Base-by-base conservation (phyloP, 2,888 invertebrate species). In the Argyresthia albistria region DNA sequence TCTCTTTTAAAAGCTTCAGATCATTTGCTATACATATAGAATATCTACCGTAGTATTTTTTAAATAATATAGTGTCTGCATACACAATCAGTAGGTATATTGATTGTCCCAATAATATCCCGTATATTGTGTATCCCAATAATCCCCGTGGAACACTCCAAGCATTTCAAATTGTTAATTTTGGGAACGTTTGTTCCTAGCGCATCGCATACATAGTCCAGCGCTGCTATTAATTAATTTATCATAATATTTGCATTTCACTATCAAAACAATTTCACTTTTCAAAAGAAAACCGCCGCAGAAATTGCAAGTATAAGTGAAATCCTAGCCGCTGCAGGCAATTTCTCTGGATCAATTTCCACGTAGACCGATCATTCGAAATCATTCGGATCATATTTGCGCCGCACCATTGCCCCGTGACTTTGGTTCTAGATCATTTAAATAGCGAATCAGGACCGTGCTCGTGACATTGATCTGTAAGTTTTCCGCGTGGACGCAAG, bases 381-480 rank as follows among this genome's bases (percentile, higher is more conserved):
- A 68, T 63, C 25, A 25, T 25, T 62, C 62, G 64, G 64, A 74
- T 70, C 72, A 65, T 69, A 70, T 72, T 73, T 70, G 66, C 58
- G 56, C 47, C 52, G 69, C 65, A 67, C 69, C 68, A 65, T 63
- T 61, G 60, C 57, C 35, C 46, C 51, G 54, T 35, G 35, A 16
- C 47, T 15, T 11, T 15, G 14, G 42, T 77, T 72, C 75, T 78
- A 76, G 82, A 75, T 76, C 82, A 84, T 76, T 83, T 87, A 87
- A 79, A 86, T 83, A 84, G 76, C 76, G 76, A 74, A 76, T 73
- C 80, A 73, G 73, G 69, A 67, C 66, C 70, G 62, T 58, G 67
- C 51, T 62, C 67, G 74, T 80, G 79, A 79, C 84, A 86, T 80
- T 86, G 80, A 73, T 72, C 72, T 66, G 64, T 63, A 59, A 61